Evolutionary conservation across 2,113 vertebrate genomes (phyloP).

Genomic region (Passer domesticus): DNA sequence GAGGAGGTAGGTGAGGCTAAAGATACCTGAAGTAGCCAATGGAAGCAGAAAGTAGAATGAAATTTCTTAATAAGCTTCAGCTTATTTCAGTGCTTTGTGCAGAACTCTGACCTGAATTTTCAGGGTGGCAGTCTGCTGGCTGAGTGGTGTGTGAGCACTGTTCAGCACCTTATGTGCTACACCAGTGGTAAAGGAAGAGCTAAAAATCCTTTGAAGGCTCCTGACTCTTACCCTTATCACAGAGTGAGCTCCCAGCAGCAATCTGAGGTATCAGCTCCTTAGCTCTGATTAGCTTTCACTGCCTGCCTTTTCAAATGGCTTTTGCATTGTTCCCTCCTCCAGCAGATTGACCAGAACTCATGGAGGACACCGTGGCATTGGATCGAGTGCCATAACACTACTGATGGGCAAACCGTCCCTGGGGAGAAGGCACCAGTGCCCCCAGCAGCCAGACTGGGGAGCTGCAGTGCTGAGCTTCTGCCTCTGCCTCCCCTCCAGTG

Average conservation of each 20-base stretch:
- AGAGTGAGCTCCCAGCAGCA: background rate
- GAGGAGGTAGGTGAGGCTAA: slow-evolving; percentile 69
- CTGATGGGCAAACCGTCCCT: slow-evolving; percentile 60
- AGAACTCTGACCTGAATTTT: background rate
- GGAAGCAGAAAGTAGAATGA: background rate
- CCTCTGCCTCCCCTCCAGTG: slow-evolving; percentile 30
- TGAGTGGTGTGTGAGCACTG: background rate
- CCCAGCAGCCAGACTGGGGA: background rate
- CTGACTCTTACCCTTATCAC: background rate
- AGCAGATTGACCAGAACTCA: slow-evolving; percentile 70
- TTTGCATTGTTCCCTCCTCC: background rate
- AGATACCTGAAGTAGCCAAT: background rate
- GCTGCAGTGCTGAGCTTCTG: background rate
- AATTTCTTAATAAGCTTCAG: background rate
- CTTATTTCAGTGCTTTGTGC: background rate
- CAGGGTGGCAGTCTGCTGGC: background rate
- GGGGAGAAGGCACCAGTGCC: slow-evolving; percentile 1
- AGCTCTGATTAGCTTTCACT: background rate
- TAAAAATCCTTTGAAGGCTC: background rate
- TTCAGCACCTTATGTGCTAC: background rate
- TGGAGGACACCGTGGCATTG: background rate
- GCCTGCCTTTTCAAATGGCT: background rate
- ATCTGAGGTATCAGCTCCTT: background rate
- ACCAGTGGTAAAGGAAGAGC: background rate
- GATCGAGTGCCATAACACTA: slow-evolving; percentile 73